A percentile compares a stretch with the other conserved stretches of the same genome.
These are phyloP conservation scores for Vulpes lagopus DNA, from an alignment of 2,113 vertebrate species.

Conservation along the genomic window DNA sequence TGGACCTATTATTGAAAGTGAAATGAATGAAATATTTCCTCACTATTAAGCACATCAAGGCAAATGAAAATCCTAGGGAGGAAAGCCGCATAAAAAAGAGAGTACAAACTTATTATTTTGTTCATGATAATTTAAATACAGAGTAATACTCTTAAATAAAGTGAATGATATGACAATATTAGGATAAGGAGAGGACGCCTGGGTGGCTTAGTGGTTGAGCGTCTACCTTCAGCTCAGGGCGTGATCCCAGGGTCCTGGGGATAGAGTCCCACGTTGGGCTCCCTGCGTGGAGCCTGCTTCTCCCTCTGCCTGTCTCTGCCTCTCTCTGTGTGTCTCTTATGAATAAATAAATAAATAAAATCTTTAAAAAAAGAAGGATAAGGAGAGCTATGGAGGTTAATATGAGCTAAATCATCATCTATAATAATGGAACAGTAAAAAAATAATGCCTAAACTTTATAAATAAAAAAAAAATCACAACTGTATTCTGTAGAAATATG, in stretches of 20 bases:
- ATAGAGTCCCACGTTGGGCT: too few relatives aligned
- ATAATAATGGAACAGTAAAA: not conserved
- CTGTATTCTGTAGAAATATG: not conserved
- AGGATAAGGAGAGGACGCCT: not conserved
- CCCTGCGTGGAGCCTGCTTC: too few relatives aligned
- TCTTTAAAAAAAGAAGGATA: not conserved
- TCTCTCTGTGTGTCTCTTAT: too few relatives aligned
- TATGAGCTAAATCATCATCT: not conserved
- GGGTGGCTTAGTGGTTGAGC: too few relatives aligned
- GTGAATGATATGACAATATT: not conserved
- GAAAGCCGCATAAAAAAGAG: not conserved
- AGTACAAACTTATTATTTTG: not conserved
- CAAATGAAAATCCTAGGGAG: not conserved
- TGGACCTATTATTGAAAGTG: not conserved
- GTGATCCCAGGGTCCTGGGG: too few relatives aligned
- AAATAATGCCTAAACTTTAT: not conserved
- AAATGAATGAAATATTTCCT: not conserved
- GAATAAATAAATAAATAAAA: too few relatives aligned
- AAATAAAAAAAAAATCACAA: not conserved
- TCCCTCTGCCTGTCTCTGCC: too few relatives aligned
- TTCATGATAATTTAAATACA: not conserved
- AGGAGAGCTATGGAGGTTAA: not conserved
- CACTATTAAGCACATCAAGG: not conserved
- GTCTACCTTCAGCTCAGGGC: too few relatives aligned
- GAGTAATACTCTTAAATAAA: constrained; percentile 6